Evolutionary conservation across 2,113 vertebrate species (phyloP), one percentile per base, ranked within the genome.

Genomic region (Etheostoma spectabile): DNA sequence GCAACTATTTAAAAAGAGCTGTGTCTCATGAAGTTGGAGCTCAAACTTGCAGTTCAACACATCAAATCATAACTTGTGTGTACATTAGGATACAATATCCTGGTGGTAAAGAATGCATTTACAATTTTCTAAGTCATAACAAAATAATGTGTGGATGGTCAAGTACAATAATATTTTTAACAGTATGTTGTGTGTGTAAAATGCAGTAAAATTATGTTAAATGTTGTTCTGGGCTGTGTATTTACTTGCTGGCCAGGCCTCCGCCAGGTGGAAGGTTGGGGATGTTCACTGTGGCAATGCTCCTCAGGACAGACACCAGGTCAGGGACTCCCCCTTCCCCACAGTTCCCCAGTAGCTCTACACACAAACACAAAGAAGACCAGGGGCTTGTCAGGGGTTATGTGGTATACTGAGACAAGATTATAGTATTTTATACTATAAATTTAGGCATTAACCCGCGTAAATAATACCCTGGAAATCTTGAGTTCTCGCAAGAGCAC

Each of bases 231-330:
- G 1, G 8, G 51, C 16, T 24, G 56, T 52, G 45, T 65, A 89
- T 86, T 93, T 96, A 99, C 98, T 99, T 99, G 97, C 97, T 97
- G 93, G 97, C 97, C 94, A 99, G 96, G 91, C 98, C 98, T 94
- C 98, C 98, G 86, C 98, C 98, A 74, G 98, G 98, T 89, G 98
- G 98, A 89, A 99, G 96, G 93, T 99, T 97, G 84, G 97, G 97
- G 94, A 99, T 97, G 95, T 95, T 99, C 94, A 99, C 98, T 86
- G 97, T 95, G 89, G 97, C 97, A 88, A 99, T 96, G 93, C 95
- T 96, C 90, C 97, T 97, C 96, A 99, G 97, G 89, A 99, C 96
- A 86, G 98, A 97, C 92, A 97, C 96, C 95, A 99, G 96, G 92
- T 99, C 98, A 89, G 98, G 98, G 94, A 97, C 94, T 88, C 97